These are phyloP conservation scores for Cryptoprocta ferox DNA, from an alignment of 2,797 vertebrate species.

Conservation along the genomic window DNA sequence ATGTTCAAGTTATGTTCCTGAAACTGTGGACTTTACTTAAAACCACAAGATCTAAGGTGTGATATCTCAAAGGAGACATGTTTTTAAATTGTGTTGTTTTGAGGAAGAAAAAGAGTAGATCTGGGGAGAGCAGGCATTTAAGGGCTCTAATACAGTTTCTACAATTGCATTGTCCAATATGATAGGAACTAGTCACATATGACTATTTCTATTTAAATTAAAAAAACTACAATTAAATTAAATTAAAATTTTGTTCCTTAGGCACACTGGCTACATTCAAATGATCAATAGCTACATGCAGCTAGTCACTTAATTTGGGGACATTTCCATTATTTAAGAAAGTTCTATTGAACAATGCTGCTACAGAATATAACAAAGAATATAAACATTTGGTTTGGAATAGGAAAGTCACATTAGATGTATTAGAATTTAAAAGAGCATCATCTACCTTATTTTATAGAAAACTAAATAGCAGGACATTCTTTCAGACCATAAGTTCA, in stretches of 20 bases:
- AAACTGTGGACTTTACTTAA: slow-evolving; percentile 2
- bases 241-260: not conserved
- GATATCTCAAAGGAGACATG: not conserved
- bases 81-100: not conserved
- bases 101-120: not conserved
- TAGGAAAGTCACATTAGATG: not conserved
- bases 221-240: not conserved
- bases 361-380: not conserved
- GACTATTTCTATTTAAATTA: not conserved
- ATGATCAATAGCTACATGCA: not conserved
- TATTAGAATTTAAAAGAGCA: not conserved
- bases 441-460: not conserved
- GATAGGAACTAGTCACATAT: not conserved
- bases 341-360: not conserved
- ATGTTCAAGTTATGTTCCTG: not conserved
- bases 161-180: not conserved
- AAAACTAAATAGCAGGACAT: not conserved
- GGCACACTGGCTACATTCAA: not conserved
- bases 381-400: not conserved
- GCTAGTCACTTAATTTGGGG: not conserved
- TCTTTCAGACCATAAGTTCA: not conserved
- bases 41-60: not conserved
- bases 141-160: not conserved
- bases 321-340: not conserved
- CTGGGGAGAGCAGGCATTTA: rapidly evolving